Evolutionary conservation across 2,113 vertebrate species (phyloP).

Genomic region (Casuarius casuarius): DNA sequence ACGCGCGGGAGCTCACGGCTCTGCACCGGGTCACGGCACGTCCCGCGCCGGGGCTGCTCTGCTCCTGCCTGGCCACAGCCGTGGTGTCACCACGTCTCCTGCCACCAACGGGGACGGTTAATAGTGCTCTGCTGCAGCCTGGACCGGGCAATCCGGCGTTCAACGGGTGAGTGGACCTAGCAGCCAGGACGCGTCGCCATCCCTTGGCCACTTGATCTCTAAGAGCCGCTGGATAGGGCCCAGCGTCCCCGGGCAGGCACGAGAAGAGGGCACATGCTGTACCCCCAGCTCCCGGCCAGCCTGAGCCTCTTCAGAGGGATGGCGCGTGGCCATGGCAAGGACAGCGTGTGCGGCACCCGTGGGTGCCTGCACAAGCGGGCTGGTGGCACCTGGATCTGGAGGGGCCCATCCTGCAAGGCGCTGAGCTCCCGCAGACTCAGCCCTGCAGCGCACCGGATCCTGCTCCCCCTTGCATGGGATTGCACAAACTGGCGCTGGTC

Average conservation of each 20-base stretch:
- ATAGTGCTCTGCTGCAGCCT: no score
- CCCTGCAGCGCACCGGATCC: background rate
- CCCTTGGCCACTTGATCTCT: background rate
- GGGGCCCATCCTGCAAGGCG: background rate
- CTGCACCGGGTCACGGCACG: no score
- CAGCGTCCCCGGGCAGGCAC: fast-evolving
- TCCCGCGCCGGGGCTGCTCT: no score
- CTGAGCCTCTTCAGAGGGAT: background rate
- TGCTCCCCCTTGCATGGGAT: no score
- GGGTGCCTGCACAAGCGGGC: background rate
- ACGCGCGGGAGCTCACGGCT: no score
- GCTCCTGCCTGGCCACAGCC: no score
- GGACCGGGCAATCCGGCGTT: background rate
- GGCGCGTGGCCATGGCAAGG: background rate
- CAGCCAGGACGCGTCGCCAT: background rate
- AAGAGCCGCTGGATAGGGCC: background rate
- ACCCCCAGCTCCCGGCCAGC: background rate
- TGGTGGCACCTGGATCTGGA: no score
- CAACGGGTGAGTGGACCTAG: background rate
- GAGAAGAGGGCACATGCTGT: background rate
- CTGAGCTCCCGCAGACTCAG: background rate
- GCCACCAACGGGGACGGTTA: no score
- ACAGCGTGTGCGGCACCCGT: background rate
- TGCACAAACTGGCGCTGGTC: no score
- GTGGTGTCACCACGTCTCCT: background rate